A percentile compares a stretch with the other conserved stretches of the same genome.
phyloP scores from a whole-genome alignment of 2,797 vertebrate genomes.

The Pantherophis vulpinus region DNA sequence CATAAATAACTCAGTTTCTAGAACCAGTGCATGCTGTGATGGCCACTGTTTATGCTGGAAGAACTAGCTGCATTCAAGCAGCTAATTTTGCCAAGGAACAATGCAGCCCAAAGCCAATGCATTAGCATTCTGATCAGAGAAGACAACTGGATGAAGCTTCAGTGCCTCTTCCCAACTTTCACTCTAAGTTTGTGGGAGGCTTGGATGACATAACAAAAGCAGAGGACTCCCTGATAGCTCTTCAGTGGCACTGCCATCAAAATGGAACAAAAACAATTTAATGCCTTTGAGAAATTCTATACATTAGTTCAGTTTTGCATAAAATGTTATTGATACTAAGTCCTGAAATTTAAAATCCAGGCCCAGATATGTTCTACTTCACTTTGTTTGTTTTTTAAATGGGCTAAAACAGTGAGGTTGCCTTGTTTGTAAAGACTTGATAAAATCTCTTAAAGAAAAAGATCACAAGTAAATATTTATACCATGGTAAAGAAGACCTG shows the following conservation, averaged over 20 bases:
- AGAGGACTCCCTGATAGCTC: background rate
- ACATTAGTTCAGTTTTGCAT: background rate
- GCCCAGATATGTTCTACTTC: background rate
- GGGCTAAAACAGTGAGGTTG: background rate
- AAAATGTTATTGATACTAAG: background rate
- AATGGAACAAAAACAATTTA: background rate
- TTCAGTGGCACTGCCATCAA: background rate
- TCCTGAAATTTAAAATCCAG: background rate
- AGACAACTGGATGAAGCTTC: background rate
- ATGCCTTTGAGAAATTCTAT: background rate
- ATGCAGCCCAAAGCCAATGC: background rate
- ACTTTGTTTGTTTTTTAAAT: background rate
- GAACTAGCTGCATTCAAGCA: background rate
- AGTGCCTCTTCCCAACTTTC: background rate
- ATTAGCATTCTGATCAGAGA: background rate
- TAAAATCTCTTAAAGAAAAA: background rate
- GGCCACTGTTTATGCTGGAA: background rate
- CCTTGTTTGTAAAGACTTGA: background rate
- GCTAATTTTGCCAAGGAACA: background rate
- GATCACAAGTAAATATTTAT: slow-evolving; percentile 15
- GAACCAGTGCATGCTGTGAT: background rate
- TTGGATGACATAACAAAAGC: background rate
- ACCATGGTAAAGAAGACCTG: background rate
- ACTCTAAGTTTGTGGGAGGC: background rate
- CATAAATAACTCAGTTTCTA: background rate